Evolutionary conservation across 2,797 vertebrate species (phyloP), one percentile per base, ranked within the genome.

Genomic region (Betta splendens): DNA sequence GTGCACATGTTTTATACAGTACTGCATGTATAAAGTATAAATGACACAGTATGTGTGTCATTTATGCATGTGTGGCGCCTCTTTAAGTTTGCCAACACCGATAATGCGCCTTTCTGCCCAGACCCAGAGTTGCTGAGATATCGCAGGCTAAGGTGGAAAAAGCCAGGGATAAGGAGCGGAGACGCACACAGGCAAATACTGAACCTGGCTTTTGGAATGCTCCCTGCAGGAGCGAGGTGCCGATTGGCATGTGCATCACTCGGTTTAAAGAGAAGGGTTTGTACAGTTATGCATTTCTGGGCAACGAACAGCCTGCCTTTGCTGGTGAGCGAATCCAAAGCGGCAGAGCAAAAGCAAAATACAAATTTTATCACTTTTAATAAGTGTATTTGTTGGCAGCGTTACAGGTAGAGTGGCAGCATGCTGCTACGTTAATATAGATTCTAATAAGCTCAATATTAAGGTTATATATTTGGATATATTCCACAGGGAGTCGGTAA

Each of bases 71-170:
- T 65, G 72, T 62, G 69, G 29, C 5, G 47, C 21, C 55, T 80
- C 65, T 79, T 71, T 69, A 77, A 82, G 75, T 78, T 78, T 83
- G 73, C 74, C 75, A 77, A 49, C 66, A 69, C 64, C 11, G 86
- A 85, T 85, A 87, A 84, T 60, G 29, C 57, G 50, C 70, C 63
- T 63, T 49, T 74, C 75, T 62, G 64, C 55, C 64, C 67, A 70
- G n/a, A 29, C 65, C 67, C 39, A 11, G 39, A 75, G 64, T 56
- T 43, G 61, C 53, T 75, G 58, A 78, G 81, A 85, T 88, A 86
- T 69, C 68, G 6, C 71, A 81, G 77, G 81, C 63, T 64, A 66
- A 6, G 83, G 78, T 72, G 67, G 36, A 45, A 62, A 37, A 74
- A 54, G 49, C 37, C 57, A 33, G 64, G 50, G 26, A 16, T 37